These are phyloP conservation scores for Drosophila ficusphila DNA, from an alignment of 1,140 invertebrate genomes.

Conservation along the genomic window DNA sequence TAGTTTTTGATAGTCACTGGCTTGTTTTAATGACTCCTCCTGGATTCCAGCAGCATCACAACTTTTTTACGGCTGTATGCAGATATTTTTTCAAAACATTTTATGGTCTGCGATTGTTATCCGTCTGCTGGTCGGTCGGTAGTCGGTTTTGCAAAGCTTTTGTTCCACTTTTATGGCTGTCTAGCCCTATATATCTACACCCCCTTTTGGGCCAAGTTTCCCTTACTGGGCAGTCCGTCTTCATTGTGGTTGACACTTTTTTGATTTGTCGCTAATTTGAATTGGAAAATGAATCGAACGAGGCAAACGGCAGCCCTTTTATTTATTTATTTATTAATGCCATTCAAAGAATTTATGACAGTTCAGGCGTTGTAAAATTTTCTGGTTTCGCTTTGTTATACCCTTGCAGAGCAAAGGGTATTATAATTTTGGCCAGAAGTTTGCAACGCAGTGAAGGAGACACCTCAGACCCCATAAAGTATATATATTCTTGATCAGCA, in stretches of 20 bases:
- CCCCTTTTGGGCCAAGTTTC: neutral
- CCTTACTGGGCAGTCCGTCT: constrained; percentile 15
- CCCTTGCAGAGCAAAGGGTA: no score
- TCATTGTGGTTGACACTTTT: constrained; percentile 51
- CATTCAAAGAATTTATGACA: constrained; percentile 50
- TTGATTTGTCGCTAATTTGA: constrained; percentile 72
- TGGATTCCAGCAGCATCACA: constrained; percentile 26
- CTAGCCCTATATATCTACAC: neutral
- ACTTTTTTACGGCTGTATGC: constrained; percentile 45
- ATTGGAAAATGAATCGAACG: constrained; percentile 55
- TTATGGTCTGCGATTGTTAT: constrained; percentile 70
- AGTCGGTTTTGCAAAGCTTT: constrained; percentile 48
- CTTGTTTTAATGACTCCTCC: constrained; percentile 67
- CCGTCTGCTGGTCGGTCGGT: constrained; percentile 27
- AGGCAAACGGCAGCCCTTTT: constrained; percentile 33
- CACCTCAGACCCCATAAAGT: no score
- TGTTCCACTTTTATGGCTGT: constrained; percentile 36
- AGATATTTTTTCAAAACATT: constrained; percentile 64
- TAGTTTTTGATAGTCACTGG: constrained; percentile 71
- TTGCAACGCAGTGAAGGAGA: no score
- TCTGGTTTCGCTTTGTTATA: constrained; percentile 32
- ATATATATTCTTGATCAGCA: no score
- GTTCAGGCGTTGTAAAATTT: constrained; percentile 7
- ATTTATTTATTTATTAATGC: constrained; percentile 28
- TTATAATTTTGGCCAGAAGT: no score